Evolutionary conservation across 2,797 vertebrate species (phyloP).

Genomic region (Spheniscus humboldti): DNA sequence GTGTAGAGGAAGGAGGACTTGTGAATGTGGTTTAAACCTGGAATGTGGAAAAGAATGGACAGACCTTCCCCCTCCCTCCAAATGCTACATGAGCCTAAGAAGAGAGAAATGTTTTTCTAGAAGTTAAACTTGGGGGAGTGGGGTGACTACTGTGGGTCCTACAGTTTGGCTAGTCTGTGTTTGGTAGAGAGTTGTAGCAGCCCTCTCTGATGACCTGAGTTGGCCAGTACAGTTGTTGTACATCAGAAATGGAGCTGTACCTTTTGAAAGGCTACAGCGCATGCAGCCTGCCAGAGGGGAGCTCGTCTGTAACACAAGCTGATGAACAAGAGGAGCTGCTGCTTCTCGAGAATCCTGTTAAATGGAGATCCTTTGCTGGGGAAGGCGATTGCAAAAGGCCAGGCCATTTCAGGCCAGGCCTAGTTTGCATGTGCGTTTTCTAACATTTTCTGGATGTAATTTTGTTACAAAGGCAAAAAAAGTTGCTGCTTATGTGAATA

Average conservation of each 20-base stretch:
- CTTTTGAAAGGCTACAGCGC: background rate
- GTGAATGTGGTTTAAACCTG: background rate
- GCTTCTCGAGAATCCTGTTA: background rate
- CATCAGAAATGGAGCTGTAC: background rate
- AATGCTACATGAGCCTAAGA: background rate
- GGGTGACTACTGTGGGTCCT: background rate
- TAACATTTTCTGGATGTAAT: background rate
- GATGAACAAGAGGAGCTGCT: background rate
- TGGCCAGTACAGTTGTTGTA: background rate
- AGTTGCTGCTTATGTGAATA: background rate
- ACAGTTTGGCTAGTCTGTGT: background rate
- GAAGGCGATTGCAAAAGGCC: background rate
- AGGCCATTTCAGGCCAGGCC: background rate
- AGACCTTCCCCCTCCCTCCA: background rate
- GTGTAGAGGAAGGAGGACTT: background rate
- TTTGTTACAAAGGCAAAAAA: background rate
- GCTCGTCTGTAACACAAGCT: background rate
- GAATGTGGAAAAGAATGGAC: background rate
- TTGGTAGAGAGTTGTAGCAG: background rate
- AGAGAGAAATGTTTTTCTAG: background rate
- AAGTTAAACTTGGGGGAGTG: background rate
- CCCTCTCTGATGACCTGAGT: background rate
- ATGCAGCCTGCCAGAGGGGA: rapidly evolving
- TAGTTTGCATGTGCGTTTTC: background rate
- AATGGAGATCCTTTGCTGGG: background rate